These are phyloP conservation scores for Periphyllus acericola DNA, from an alignment of 2,888 invertebrate genomes.

Conservation along the genomic window DNA sequence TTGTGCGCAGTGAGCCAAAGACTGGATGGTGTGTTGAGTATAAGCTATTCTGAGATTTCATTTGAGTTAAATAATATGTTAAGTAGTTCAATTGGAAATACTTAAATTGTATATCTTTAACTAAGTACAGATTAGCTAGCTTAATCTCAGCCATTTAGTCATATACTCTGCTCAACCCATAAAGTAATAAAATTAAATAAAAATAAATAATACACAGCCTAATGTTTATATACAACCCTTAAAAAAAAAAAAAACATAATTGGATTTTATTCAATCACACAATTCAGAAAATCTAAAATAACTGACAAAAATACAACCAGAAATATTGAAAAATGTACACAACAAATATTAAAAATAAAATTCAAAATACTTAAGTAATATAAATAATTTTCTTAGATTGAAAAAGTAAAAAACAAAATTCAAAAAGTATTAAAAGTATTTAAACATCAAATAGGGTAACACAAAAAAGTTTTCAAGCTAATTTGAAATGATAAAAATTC, in stretches of 20 bases:
- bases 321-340: neutral
- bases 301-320: constrained; percentile 8
- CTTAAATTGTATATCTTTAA: neutral
- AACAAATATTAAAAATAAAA: constrained; percentile 24
- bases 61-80: neutral
- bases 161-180: constrained; percentile 14
- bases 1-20: neutral
- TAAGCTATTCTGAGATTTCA: neutral
- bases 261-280: neutral
- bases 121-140: constrained; percentile 37
- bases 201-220: constrained; percentile 57
- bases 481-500: constrained; percentile 23
- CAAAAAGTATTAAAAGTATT: constrained; percentile 5
- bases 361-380: neutral
- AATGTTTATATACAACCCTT: constrained; percentile 31
- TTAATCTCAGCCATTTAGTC: constrained; percentile 2
- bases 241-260: constrained; percentile 1
- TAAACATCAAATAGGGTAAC: constrained; percentile 32
- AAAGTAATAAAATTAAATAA: constrained; percentile 20
- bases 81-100: constrained; percentile 1
- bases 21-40: neutral
- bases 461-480: constrained; percentile 5
- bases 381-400: neutral
- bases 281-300: constrained; percentile 26
- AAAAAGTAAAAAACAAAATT: constrained; percentile 11